Base-by-base conservation (phyloP, 2,797 vertebrate species). In the Enteromius treurensis region DNA sequence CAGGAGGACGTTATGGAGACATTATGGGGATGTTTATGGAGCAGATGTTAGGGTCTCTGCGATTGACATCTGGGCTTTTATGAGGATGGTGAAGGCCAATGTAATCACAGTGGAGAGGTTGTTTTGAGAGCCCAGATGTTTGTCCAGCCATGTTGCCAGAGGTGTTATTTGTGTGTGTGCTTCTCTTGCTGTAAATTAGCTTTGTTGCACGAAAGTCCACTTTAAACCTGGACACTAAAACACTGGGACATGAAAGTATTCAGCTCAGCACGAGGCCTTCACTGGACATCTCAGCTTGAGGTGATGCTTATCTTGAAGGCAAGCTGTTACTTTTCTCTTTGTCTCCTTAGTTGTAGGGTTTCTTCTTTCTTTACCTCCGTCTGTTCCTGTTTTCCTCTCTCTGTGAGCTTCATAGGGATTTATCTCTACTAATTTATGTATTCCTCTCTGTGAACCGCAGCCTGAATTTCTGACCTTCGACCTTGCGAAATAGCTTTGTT, bases 11-110 rank as follows among this genome's bases (percentile, higher is more conserved):
- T 60, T 42, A 34, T 55, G 65, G 42, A 58, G 62, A 49, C 74
- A 40, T 78, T 62, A 82, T 77, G 55, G 37, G 80, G 85, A 86
- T 87, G 84, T 89, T 87, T 85, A 90, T 86, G 26, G 87, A 93
- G 85, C 93, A 94, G 93, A 94, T 94, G 92, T 94, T 92, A 86
- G 90, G 89, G 89, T 91, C 83, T 90, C 77, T 91, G 91, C n/a
- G 2, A 92, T 92, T 91, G 89, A 92, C 89, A 91, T 91, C 88
- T 88, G 92, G 75, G 88, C 87, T 89, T 90, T 88, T 89, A 90
- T 91, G 84, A 87, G 91, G 92, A 90, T 89, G 90, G 79, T 90
- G 86, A 90, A 92, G 91, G 90, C 90, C 91, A 91, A 89, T 85
- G 86, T 78, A 85, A 91, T 88, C 91, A 90, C 74, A 73, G 67